Evolutionary conservation across 2,113 vertebrate genomes (phyloP), one percentile per base, ranked within the genome.

Genomic region (Anarrhichthys ocellatus): DNA sequence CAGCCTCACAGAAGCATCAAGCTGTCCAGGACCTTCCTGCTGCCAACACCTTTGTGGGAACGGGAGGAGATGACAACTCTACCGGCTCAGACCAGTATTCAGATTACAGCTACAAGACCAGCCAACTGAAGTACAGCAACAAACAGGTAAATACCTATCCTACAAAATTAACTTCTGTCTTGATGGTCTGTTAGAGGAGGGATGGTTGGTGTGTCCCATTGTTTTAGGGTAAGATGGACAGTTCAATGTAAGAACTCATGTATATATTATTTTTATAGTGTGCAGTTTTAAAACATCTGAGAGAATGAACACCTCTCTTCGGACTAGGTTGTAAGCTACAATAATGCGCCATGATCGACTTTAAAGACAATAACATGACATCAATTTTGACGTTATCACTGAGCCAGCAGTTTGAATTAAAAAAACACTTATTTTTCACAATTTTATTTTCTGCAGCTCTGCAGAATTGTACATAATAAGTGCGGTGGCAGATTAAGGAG

Each of bases 51-150:
- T 99, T 99, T 87, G 98, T 99, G 87, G 98, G 98, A 88, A 98
- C 98, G 0, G 98, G 98, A 88, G 97, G 98, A 89, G 98, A 99
- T 82, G 98, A 97, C 96, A 99, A 97, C 89, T 99, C 98, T 17
- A 99, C 97, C 1, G 97, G 98, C 88, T 99, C 98, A 1, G 98
- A 99, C 95, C 98, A 99, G 94, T 99, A 99, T 93, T 99, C 97
- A 85, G 98, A 99, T 96, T 99, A 98, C 97, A 99, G 98, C 96
- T 99, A 99, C 96, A 98, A 97, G 95, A 97, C 98, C 93, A 98
- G 95, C 84, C 97, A 97, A 85, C 96, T 96, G 89, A 99, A 99
- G 96, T 99, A 99, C 94, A 97, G 96, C 97, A 97, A 96, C 95
- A 99, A 99, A 96, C 97, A 99, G 97, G 98, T 99, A 97, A 96